Conservation (phyloP, 2,113 vertebrate species). For the Lethenteron reissneri region DNA sequence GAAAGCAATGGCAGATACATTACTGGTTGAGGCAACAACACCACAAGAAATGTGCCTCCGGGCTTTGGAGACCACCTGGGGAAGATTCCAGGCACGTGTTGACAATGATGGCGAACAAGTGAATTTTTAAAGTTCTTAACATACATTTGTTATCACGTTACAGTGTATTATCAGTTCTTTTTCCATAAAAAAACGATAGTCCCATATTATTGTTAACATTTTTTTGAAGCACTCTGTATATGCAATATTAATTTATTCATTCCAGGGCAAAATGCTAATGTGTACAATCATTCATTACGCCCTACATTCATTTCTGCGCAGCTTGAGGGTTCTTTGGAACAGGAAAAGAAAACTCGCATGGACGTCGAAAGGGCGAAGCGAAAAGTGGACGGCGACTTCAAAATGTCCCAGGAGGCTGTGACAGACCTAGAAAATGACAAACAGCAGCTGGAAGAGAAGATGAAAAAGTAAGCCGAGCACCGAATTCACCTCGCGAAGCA, state of each 20-base stretch:
- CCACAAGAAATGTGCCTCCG: too few species aligned
- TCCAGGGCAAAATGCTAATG: neutral
- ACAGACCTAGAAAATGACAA: slow-evolving; percentile 50
- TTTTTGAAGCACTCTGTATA: neutral
- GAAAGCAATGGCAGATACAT: too few species aligned
- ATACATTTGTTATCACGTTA: too few species aligned
- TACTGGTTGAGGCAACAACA: too few species aligned
- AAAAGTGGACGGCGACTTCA: slow-evolving; percentile 35
- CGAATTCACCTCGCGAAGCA: slow-evolving; percentile 9
- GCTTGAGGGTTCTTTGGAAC: slow-evolving; percentile 49
- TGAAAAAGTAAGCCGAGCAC: slow-evolving; percentile 34
- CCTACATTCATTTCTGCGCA: slow-evolving; percentile 13
- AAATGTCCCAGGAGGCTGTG: slow-evolving; percentile 30
- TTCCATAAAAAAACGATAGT: too few species aligned
- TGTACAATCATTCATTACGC: neutral
- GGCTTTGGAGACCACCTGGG: too few species aligned
- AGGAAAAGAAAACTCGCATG: slow-evolving; percentile 48
- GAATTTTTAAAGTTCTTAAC: too few species aligned
- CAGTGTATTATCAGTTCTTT: too few species aligned
- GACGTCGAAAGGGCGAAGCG: slow-evolving; percentile 39
- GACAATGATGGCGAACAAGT: too few species aligned
- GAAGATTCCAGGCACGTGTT: too few species aligned
- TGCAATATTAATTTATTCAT: neutral
- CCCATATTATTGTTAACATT: neutral
- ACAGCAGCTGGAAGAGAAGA: slow-evolving; percentile 33